Percentiles rank a stretch among this genome's conserved stretches.
phyloP scores from a whole-genome alignment of 2,113 vertebrate genomes.

The Gallinago jamesoni region DNA sequence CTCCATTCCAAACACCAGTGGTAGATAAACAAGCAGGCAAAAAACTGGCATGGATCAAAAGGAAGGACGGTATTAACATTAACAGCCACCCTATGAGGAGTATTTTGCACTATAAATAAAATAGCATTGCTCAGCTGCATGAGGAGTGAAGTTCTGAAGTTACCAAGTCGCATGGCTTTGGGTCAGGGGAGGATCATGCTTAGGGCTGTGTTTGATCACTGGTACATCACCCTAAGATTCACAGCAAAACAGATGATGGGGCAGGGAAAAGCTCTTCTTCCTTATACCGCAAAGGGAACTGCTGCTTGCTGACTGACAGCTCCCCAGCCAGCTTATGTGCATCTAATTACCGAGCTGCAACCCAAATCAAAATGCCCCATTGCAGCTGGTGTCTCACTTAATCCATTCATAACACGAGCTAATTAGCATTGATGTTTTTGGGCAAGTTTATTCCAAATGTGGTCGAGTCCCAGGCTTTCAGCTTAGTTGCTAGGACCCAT shows the following conservation, averaged over 20 bases:
- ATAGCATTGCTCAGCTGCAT: not conserved
- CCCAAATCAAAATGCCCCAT: constrained; percentile 65
- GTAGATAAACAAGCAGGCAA: not conserved
- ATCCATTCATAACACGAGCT: constrained; percentile 71
- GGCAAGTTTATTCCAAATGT: constrained; percentile 65
- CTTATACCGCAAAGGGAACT: not conserved
- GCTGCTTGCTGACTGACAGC: constrained; percentile 33
- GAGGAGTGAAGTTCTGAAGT: not conserved
- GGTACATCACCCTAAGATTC: not conserved
- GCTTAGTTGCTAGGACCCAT: constrained; percentile 34
- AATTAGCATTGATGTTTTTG: constrained; percentile 71
- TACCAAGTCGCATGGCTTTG: not conserved
- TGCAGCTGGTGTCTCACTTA: constrained; percentile 75
- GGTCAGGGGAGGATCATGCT: not conserved
- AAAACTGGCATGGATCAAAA: not conserved
- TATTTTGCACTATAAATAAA: not conserved
- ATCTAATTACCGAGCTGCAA: constrained; percentile 66
- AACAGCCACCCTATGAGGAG: not conserved
- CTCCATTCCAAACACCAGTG: not conserved
- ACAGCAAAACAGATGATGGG: not conserved
- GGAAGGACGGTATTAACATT: not conserved
- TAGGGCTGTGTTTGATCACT: not conserved
- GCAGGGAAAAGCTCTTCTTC: not conserved
- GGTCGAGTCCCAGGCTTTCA: constrained; percentile 35
- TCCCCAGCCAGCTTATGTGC: constrained; percentile 47